Base-by-base conservation (phyloP, 2,888 invertebrate species). In the Erpobdella octoculata region DNA sequence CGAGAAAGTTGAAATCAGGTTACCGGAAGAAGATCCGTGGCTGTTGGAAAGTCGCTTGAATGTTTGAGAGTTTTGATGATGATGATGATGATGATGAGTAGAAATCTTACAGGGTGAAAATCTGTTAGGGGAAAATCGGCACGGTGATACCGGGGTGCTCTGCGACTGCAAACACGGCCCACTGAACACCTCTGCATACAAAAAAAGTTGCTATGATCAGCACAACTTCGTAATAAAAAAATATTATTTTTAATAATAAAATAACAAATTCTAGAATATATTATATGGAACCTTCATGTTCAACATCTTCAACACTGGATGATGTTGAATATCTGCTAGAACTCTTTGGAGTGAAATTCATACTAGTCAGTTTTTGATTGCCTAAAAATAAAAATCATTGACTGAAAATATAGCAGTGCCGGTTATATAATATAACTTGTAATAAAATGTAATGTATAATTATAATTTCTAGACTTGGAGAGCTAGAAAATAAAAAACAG, bases 111-210 rank as follows among this genome's bases (percentile, higher is more conserved):
- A 33, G 21, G 33, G 31, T n/a, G 62, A 33, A 35, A 35, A 33
- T n/a, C 33, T 18, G n/a, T 62, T 31, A 12, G 33, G 62, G n/a
- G 62, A 31, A 5, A 15, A 31, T 21, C 62, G 28, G n/a, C 2
- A 62, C 1, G 62, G 62, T 8, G 62, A 62, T n/a, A 35, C 62
- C 2, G 62, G 62, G n/a, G 62, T 62, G 62, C 62, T 53, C 53
- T 53, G 53, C 8, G 53, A 53, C 28, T 4, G 21, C 53, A 53
- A 25, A 8, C n/a, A 53, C 6, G 1, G 21, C 53, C 28, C 21
- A 53, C 21, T 25, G 53, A 9, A 53, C 18, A 53, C 21, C n/a
- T n/a, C 53, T 53, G n/a, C 21, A 53, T n/a, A n/a, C 21, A 15
- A 53, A 1, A 53, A 28, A 53, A 53, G 21, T 53, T 53, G 6